These are phyloP conservation scores for Oreonectes daqikongensis DNA, from an alignment of 2,797 vertebrate species.

Conservation along the genomic window DNA sequence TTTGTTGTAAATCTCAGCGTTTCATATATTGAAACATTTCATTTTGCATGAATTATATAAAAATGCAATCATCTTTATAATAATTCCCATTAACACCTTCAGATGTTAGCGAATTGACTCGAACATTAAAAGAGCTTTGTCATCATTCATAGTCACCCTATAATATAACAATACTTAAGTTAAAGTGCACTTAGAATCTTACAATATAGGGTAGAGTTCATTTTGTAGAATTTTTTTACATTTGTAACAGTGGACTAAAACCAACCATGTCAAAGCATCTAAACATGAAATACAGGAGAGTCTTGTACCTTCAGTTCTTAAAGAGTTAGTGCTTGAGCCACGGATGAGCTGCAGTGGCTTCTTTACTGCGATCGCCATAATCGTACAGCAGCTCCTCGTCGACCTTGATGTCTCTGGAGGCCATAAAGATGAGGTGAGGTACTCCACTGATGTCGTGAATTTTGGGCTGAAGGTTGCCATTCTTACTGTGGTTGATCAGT, in stretches of 20 bases:
- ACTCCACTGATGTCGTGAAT: conserved; percentile 84
- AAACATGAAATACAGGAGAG: background rate
- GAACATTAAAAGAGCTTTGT: background rate
- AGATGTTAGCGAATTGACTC: background rate
- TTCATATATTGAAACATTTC: background rate
- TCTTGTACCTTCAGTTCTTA: background rate
- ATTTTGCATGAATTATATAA: background rate
- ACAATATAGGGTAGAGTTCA: background rate
- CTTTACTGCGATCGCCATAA: conserved; percentile 92
- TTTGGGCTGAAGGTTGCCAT: conserved; percentile 91
- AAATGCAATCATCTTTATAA: background rate
- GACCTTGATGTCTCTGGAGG: conserved; percentile 83
- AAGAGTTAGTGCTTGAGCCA: conserved; percentile 88
- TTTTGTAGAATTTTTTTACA: background rate
- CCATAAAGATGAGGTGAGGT: conserved; percentile 93
- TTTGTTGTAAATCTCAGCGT: background rate
- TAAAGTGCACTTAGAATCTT: background rate
- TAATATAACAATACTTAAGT: background rate
- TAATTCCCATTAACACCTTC: background rate
- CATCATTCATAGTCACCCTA: background rate
- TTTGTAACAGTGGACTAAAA: background rate
- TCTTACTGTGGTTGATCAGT: conserved; percentile 95
- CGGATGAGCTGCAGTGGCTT: conserved; percentile 87
- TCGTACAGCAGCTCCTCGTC: conserved; percentile 94
- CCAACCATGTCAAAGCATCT: background rate